Base-by-base conservation (phyloP, 2,797 vertebrate species). In the Enoplosus armatus region DNA sequence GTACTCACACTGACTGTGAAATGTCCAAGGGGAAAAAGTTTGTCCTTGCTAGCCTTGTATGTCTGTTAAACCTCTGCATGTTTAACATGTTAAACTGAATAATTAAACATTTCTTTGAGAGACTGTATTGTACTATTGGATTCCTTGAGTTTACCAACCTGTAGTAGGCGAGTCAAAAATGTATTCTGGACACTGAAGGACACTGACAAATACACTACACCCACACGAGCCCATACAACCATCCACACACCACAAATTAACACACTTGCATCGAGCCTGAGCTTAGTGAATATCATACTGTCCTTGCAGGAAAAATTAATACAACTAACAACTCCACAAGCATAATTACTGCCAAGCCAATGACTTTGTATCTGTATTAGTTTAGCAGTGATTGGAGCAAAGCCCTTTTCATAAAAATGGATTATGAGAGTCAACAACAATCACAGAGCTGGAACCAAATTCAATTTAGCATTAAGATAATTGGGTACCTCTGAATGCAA, bases 381-480 rank as follows among this genome's bases (percentile, higher is more conserved):
- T 90, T 90, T 85, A 90, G 82, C 65, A 61, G 73, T 87, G 85
- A 93, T 92, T 83, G 87, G 82, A 86, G 87, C 67, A 90, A 90
- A 90, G 80, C 84, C 58, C 66, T 83, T 88, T 92, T 90, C 68
- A 85, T 75, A 89, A 90, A 90, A 92, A 86, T 87, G 81, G 86
- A 92, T 93, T 82, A 87, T 72, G 61, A 82, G 74, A 89, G 90
- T 90, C 89, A 89, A 92, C 91, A 93, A 90, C 90, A 92, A 89
- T 86, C 87, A 93, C 81, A 83, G 87, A 81, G 84, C 90, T 82
- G 88, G 91, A 92, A 94, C 91, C 83, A 88, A 93, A 93, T 93
- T 93, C 80, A 91, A 93, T 92, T 93, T 93, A 90, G 88, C 88
- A 93, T 90, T 90, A 87, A 74, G 83, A 92, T 94, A 91, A 94